Conservation (phyloP, 2,797 vertebrate species). For the Bradypodion pumilum region DNA sequence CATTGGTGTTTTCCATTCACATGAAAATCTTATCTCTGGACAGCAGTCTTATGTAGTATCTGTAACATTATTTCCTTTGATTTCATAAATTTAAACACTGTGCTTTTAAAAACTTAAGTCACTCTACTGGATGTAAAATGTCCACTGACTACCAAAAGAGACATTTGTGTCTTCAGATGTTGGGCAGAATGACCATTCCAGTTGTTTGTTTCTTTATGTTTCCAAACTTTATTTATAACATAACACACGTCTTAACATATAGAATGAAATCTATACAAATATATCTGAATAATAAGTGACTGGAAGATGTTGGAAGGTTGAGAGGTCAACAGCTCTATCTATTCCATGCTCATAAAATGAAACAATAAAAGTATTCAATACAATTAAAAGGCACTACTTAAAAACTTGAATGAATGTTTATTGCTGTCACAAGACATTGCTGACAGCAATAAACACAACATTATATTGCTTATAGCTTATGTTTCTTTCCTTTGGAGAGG, state of each 20-base stretch:
- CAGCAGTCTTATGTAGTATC: constrained; percentile 23
- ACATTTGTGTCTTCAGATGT: neutral
- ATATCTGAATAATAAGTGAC: constrained; percentile 13
- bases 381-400: constrained; percentile 8
- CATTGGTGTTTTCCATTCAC: constrained; percentile 35
- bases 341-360: constrained; percentile 12
- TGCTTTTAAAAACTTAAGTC: neutral
- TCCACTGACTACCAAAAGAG: constrained; percentile 13
- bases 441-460: neutral
- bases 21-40: neutral
- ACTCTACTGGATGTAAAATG: constrained; percentile 31
- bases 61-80: constrained; percentile 40
- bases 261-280: constrained; percentile 19
- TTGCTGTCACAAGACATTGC: neutral
- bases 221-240: constrained; percentile 30
- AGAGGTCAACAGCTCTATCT: neutral
- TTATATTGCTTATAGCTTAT: neutral
- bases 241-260: constrained; percentile 5
- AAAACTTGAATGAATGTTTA: neutral
- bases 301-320: constrained; percentile 7
- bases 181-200: neutral
- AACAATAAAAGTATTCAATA: neutral
- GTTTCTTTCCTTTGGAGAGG: neutral
- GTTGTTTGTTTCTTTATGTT: neutral
- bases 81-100: constrained; percentile 25